These are phyloP conservation scores for Chrysopa pallens DNA, from an alignment of 1,140 invertebrate species.

Conservation along the genomic window DNA sequence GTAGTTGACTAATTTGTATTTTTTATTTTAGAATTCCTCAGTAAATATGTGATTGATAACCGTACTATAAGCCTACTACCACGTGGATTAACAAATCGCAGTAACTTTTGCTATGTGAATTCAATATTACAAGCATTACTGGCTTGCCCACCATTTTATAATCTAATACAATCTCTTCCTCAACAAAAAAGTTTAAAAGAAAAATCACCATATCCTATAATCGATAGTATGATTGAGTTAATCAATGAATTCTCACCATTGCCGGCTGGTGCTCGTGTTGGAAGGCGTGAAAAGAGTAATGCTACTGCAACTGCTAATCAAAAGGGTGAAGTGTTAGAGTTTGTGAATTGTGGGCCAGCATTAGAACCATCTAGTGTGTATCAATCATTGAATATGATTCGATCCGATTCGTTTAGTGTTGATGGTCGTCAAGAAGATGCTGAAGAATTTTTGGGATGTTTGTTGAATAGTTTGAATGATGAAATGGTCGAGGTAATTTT, in stretches of 20 bases:
- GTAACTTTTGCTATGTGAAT: constrained; percentile 93
- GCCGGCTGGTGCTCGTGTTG: constrained; percentile 27
- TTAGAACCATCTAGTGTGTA: constrained; percentile 74
- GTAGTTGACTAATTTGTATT: constrained; percentile 6
- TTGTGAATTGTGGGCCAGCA: constrained; percentile 35
- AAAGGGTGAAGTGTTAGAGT: constrained; percentile 15
- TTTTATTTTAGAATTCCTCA: constrained; percentile 50
- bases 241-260: constrained; percentile 48
- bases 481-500: constrained; percentile 76
- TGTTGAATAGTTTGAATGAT: constrained; percentile 86
- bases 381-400: constrained; percentile 58
- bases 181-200: constrained; percentile 32
- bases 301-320: constrained; percentile 26
- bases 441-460: constrained; percentile 82
- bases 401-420: constrained; percentile 45
- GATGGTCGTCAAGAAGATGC: constrained; percentile 86
- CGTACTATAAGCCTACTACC: constrained; percentile 56
- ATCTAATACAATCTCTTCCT: constrained; percentile 58
- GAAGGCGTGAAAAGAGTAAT: constrained; percentile 20
- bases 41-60: constrained; percentile 53
- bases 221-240: constrained; percentile 66
- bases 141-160: constrained; percentile 85
- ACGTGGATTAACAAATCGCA: constrained; percentile 73
- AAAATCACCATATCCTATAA: constrained; percentile 67
- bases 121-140: constrained; percentile 77